phyloP scores from a whole-genome alignment of 2,888 invertebrate genomes.

The Orchestes rusci region DNA sequence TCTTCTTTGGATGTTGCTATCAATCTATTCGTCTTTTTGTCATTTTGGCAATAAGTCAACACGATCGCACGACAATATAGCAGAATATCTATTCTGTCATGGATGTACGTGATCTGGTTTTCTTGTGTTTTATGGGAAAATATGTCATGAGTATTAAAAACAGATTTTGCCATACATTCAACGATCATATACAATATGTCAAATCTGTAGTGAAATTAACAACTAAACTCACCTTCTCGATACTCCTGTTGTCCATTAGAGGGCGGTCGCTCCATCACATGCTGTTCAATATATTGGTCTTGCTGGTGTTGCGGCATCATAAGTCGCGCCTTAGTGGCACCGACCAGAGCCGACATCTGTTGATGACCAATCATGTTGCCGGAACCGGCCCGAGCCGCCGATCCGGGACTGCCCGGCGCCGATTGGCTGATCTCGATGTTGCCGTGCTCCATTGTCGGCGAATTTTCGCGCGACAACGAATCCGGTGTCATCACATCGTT shows the following conservation, averaged over 20 bases:
- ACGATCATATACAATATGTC: too few relatives aligned
- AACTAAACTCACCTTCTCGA: conserved; percentile 38
- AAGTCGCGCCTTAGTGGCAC: conserved; percentile 46
- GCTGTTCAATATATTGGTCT: conserved; percentile 15
- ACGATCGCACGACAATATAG: too few relatives aligned
- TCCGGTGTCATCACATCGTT: conserved; percentile 80
- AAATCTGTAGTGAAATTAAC: too few relatives aligned
- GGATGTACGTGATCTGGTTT: too few relatives aligned
- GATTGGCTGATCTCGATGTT: conserved; percentile 36
- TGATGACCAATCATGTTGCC: conserved; percentile 45
- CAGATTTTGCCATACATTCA: too few relatives aligned
- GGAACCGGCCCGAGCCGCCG: conserved; percentile 42
- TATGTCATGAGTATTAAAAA: too few relatives aligned
- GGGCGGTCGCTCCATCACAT: conserved; percentile 18
- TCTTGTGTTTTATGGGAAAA: too few relatives aligned
- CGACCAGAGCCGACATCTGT: conserved; percentile 46
- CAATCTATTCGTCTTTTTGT: too few relatives aligned
- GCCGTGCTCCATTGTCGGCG: conserved; percentile 74
- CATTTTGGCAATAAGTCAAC: too few relatives aligned
- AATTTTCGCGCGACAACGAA: conserved; percentile 82
- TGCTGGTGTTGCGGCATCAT: conserved; percentile 47
- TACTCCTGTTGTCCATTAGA: conserved; percentile 42
- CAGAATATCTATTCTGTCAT: too few relatives aligned
- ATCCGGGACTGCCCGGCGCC: conserved; percentile 40
- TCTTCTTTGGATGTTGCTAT: too few relatives aligned